Percentiles rank a stretch among this genome's conserved stretches.
These are phyloP conservation scores for Hydropsyche betteni DNA, from an alignment of 2,888 invertebrate genomes.

Conservation along the genomic window DNA sequence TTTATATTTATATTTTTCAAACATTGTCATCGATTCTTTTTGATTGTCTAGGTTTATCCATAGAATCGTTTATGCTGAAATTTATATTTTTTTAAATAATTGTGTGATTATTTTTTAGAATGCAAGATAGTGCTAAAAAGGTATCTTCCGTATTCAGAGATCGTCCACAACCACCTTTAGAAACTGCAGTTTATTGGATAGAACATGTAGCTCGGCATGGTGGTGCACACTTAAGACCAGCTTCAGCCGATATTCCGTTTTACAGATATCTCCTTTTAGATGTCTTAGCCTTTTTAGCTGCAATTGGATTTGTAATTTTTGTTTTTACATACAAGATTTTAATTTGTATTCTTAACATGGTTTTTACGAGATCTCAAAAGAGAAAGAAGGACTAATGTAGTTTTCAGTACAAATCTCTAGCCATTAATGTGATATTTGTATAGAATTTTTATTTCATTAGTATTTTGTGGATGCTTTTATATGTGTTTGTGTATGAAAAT, in stretches of 20 bases:
- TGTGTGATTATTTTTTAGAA: constrained; percentile 57
- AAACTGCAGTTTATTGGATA: constrained; percentile 68
- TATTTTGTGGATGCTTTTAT: too few relatives aligned
- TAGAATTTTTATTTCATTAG: too few relatives aligned
- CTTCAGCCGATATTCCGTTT: constrained; percentile 58
- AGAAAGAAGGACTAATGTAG: background rate
- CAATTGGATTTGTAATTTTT: constrained; percentile 58
- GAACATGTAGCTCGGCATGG: constrained; percentile 64
- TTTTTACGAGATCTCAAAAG: constrained; percentile 15
- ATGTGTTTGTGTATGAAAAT: too few relatives aligned
- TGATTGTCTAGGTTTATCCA: too few relatives aligned
- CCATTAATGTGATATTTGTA: too few relatives aligned
- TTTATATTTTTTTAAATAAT: too few relatives aligned
- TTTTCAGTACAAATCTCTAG: too few relatives aligned
- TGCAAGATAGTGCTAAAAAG: constrained; percentile 60
- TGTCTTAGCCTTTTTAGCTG: constrained; percentile 59
- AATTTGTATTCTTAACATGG: constrained; percentile 55
- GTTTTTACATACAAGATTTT: constrained; percentile 59
- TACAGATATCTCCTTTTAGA: constrained; percentile 63
- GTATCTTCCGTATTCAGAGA: constrained; percentile 66
- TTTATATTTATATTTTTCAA: too few relatives aligned
- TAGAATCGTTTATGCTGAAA: too few relatives aligned
- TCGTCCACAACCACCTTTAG: constrained; percentile 63
- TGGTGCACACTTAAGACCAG: constrained; percentile 56
- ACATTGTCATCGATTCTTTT: too few relatives aligned